Conservation (phyloP, 2,113 vertebrate genomes). For the Formicarius rufipectus region DNA sequence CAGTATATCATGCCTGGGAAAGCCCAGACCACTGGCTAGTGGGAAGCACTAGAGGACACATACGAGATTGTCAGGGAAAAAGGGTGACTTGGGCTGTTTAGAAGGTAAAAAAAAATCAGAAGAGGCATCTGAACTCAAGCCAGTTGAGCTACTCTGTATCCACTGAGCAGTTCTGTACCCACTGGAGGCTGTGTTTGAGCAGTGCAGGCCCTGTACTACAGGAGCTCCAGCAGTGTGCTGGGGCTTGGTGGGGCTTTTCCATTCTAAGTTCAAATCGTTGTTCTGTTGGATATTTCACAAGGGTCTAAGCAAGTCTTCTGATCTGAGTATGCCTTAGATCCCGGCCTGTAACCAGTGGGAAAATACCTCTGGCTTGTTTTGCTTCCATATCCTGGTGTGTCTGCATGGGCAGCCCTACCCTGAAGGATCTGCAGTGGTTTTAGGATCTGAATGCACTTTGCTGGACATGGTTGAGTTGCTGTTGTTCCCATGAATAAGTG, state of each 20-base stretch:
- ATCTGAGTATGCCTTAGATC: not conserved
- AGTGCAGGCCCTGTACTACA: not conserved
- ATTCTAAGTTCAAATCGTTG: not conserved
- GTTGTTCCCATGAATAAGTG: not conserved
- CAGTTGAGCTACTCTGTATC: too few relatives aligned
- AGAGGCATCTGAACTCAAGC: too few relatives aligned
- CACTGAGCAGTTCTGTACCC: too few relatives aligned
- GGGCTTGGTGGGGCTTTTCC: not conserved
- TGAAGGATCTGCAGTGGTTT: not conserved
- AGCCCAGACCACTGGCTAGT: too few relatives aligned
- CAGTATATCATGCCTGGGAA: not conserved
- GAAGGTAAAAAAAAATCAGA: too few relatives aligned
- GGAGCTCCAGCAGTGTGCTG: not conserved
- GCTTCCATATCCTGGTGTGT: not conserved
- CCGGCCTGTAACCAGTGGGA: not conserved
- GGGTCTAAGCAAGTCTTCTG: not conserved
- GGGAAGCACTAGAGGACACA: too few relatives aligned
- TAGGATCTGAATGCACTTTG: not conserved
- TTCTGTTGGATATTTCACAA: not conserved
- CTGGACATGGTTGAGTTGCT: not conserved
- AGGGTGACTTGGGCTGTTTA: too few relatives aligned
- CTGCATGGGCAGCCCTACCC: not conserved
- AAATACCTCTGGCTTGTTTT: not conserved
- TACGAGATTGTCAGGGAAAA: too few relatives aligned
- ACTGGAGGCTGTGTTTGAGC: too few relatives aligned